Evolutionary conservation across 2,888 invertebrate genomes (phyloP).

Genomic region (Drosophila gaucha): DNA sequence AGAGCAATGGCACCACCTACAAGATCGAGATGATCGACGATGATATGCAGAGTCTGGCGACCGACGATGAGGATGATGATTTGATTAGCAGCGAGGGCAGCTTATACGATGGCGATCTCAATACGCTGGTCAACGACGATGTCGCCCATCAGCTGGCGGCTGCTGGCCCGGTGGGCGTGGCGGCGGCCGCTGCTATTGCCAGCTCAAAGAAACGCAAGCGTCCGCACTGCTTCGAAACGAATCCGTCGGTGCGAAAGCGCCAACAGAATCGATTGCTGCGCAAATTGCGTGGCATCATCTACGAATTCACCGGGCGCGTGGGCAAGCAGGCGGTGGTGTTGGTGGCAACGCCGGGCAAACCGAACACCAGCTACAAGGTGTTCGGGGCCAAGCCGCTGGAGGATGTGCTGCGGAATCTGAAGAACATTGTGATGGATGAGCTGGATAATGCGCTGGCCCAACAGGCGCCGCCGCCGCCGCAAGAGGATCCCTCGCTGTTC

Average conservation of each 20-base stretch:
- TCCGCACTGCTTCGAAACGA: slow-evolving; percentile 98
- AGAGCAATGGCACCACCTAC: slow-evolving; percentile 85
- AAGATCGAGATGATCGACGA: slow-evolving; percentile 90
- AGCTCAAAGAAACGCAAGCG: slow-evolving; percentile 97
- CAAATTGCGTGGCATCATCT: slow-evolving; percentile 96
- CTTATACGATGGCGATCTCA: slow-evolving; percentile 92
- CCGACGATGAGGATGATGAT: slow-evolving; percentile 94
- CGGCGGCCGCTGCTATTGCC: slow-evolving; percentile 98
- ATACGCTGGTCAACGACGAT: slow-evolving; percentile 91
- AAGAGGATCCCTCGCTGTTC: slow-evolving; percentile 96
- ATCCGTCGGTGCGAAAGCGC: slow-evolving; percentile 97
- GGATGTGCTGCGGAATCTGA: slow-evolving; percentile 96
- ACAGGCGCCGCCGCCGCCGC: slow-evolving; percentile 92
- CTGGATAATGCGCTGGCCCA: slow-evolving; percentile 96
- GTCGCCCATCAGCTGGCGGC: slow-evolving; percentile 98
- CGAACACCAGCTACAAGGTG: slow-evolving; percentile 97
- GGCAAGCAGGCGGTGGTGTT: slow-evolving; percentile 98
- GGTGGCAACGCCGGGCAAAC: slow-evolving; percentile 98
- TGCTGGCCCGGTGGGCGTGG: slow-evolving; percentile 97
- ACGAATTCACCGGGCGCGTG: slow-evolving; percentile 98
- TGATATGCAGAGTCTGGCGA: slow-evolving; percentile 87
- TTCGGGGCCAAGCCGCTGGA: slow-evolving; percentile 98
- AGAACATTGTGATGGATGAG: slow-evolving; percentile 97
- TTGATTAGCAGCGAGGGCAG: slow-evolving; percentile 93
- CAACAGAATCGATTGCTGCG: slow-evolving; percentile 96